phyloP scores from a whole-genome alignment of 2,797 vertebrate genomes.

The Pteropus rufus region DNA sequence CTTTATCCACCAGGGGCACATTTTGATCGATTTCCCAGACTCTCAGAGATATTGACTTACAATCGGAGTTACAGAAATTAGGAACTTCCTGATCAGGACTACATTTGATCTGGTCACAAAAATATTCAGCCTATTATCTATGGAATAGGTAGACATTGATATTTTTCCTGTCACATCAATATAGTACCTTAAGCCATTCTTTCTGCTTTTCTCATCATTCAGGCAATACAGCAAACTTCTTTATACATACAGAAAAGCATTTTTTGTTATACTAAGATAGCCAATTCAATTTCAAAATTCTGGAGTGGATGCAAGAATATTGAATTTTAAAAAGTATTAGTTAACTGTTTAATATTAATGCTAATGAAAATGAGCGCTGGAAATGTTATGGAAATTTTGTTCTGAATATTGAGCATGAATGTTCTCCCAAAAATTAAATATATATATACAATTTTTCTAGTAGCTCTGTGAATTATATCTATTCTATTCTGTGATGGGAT shows the following conservation, averaged over 20 bases:
- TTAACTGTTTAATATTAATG: constrained; percentile 56
- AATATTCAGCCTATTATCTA: background rate
- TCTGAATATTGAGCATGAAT: background rate
- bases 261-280: background rate
- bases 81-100: background rate
- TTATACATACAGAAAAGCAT: background rate
- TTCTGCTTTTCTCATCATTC: background rate
- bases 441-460: background rate
- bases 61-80: background rate
- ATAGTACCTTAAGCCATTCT: background rate
- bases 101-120: background rate
- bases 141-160: background rate
- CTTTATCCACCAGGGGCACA: fast-evolving
- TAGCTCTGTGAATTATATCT: background rate
- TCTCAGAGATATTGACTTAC: background rate
- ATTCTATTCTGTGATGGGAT: background rate
- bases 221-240: background rate
- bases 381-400: background rate
- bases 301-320: background rate
- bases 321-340: background rate
- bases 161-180: background rate
- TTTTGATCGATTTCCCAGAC: background rate
- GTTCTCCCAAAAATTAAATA: background rate
- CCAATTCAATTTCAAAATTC: background rate
- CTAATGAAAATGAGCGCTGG: background rate